These are phyloP conservation scores for Sarcoramphus papa DNA, from an alignment of 2,797 vertebrate species.

Conservation along the genomic window DNA sequence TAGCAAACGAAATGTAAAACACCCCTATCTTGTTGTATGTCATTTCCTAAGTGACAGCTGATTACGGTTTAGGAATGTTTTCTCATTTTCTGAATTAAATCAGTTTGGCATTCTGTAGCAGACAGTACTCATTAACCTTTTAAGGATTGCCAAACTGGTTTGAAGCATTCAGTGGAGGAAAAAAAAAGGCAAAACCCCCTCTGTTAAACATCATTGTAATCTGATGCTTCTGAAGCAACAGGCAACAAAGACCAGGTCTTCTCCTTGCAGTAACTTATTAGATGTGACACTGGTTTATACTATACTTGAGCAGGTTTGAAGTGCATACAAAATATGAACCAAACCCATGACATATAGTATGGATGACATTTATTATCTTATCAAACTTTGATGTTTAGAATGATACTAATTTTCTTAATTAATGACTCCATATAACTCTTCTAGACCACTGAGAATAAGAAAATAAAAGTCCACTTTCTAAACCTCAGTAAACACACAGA, in stretches of 20 bases:
- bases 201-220: background rate
- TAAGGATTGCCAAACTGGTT: conserved; percentile 25
- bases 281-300: background rate
- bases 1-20: conserved; percentile 24
- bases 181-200: background rate
- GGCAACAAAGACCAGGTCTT: background rate
- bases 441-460: background rate
- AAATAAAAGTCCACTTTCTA: background rate
- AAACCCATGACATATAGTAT: background rate
- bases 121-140: conserved; percentile 56
- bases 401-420: background rate
- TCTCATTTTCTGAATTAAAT: conserved; percentile 53
- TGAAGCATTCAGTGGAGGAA: background rate
- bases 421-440: background rate
- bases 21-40: background rate
- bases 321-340: background rate
- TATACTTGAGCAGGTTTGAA: background rate
- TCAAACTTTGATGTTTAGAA: background rate
- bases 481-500: background rate
- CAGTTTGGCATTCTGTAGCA: conserved; percentile 42
- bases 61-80: conserved; percentile 43
- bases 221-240: conserved; percentile 4
- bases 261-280: background rate
- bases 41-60: conserved; percentile 43
- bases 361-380: background rate